Evolutionary conservation across 2,888 invertebrate species (phyloP), one percentile per base, ranked within the genome.

Genomic region (Capitulum mitella): DNA sequence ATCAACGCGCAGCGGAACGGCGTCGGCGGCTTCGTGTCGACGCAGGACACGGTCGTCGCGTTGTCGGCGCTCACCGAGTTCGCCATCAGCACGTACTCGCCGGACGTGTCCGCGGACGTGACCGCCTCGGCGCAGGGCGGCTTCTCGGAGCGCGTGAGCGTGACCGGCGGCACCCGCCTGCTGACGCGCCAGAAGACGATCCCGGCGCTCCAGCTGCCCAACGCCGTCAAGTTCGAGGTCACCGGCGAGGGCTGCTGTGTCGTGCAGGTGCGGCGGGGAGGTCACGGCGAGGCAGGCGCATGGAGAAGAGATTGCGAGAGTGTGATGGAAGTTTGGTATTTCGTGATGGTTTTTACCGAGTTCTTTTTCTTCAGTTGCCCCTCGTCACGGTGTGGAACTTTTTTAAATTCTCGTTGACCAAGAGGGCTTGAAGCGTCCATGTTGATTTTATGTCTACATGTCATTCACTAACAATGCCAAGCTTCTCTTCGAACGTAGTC

Each of bases 1-100:
- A 87, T 94, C 77, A 88, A 91, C 12, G 87, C 90, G 2, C 91
- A 92, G 83, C 87, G 91, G 70, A 89, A 90, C 80, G 86, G 89
- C 6, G 86, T 89, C 3, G 93, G 93, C 6, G 93, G 92, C 22
- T 80, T 80, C 48, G 34, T 54, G 26, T 48, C 70, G 8, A 75
- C 79, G 22, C 79, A 79, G 54, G 80, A 80, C 48, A 80, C 80
- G 3, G 78, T 80, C n/a, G 74, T 80, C n/a, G 80, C 79, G 32
- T 77, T 80, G n/a, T 74, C 78, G 70, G 80, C 80, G 22, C 61
- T 80, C 22, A 34, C 78, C 22, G n/a, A 70, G 70, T 70, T 70
- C 70, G 70, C 70, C 40, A 40, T 70, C 26, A 40, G 40, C 70
- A 70, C 70, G 8, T 40, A 70, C 70, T 70, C 70, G 40, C 8